phyloP scores from a whole-genome alignment of 2,797 vertebrate species.

The Phrynocephalus vlangalii region DNA sequence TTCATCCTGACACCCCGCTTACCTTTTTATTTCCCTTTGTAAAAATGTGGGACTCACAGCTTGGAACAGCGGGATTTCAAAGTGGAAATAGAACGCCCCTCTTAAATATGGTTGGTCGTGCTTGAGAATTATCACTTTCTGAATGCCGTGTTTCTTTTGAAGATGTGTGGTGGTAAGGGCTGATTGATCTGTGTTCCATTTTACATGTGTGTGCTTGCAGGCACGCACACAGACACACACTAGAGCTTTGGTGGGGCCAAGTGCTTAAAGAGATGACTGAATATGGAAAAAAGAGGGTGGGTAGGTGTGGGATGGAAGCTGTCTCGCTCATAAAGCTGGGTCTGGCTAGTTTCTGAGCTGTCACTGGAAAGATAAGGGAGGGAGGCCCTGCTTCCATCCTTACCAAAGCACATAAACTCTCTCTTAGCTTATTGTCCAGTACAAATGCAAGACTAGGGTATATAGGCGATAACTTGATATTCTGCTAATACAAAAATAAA shows the following conservation, averaged over 20 bases:
- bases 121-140: conserved; percentile 2
- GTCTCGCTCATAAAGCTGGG: background rate
- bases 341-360: conserved; percentile 2
- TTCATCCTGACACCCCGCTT: background rate
- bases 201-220: background rate
- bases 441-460: too few species aligned
- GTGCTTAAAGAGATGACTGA: background rate
- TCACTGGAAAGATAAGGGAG: conserved; percentile 2
- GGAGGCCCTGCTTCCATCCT: background rate
- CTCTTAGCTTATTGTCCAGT: background rate
- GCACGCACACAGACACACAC: background rate
- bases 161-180: background rate
- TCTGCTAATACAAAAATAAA: too few species aligned
- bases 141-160: conserved; percentile 5
- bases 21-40: background rate
- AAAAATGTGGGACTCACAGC: background rate
- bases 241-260: background rate
- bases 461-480: too few species aligned
- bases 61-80: background rate
- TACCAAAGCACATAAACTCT: background rate
- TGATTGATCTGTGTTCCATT: background rate
- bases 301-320: background rate
- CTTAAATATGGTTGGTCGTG: background rate
- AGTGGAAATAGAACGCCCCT: background rate
- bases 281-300: background rate